A percentile compares a stretch with the other conserved stretches of the same genome.
Conservation (phyloP, 2,888 invertebrate species). For the Gnatocerus cornutus region DNA sequence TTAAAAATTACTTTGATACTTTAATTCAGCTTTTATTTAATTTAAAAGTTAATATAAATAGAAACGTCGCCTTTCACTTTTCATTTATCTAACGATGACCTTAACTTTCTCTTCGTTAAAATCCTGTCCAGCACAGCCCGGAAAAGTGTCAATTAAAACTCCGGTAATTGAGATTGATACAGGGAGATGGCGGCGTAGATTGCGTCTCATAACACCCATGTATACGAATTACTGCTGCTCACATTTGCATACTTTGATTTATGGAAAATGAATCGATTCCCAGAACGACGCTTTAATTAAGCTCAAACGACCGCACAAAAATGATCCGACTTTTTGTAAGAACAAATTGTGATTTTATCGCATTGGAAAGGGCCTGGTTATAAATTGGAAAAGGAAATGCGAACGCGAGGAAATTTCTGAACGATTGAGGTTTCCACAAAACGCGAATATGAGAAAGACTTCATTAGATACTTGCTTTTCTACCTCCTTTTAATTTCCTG, state of each 20-base stretch:
- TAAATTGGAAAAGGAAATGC: slow-evolving; percentile 4
- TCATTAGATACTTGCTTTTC: slow-evolving; percentile 1
- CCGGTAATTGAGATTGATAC: slow-evolving; percentile 44
- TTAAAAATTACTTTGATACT: no score
- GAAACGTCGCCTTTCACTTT: no score
- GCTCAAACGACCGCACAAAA: slow-evolving; percentile 15
- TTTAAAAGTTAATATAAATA: no score
- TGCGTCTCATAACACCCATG: slow-evolving; percentile 35
- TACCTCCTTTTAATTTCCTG: neutral
- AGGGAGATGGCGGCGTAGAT: slow-evolving; percentile 33
- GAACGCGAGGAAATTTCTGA: neutral
- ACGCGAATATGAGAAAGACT: neutral
- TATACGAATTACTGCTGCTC: slow-evolving; percentile 33
- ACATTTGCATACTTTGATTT: slow-evolving; percentile 44
- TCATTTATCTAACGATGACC: neutral
- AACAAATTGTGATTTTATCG: slow-evolving; percentile 8
- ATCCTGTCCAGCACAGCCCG: slow-evolving; percentile 22
- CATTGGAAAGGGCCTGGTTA: neutral
- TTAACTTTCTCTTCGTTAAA: slow-evolving; percentile 28
- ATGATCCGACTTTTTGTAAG: neutral
- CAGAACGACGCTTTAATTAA: slow-evolving; percentile 28
- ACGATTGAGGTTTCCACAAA: neutral
- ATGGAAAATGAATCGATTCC: slow-evolving; percentile 30
- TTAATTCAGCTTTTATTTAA: no score
- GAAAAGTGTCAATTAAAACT: slow-evolving; percentile 47